These are phyloP conservation scores for Batillaria attramentaria DNA, from an alignment of 1,140 invertebrate genomes.

Conservation along the genomic window DNA sequence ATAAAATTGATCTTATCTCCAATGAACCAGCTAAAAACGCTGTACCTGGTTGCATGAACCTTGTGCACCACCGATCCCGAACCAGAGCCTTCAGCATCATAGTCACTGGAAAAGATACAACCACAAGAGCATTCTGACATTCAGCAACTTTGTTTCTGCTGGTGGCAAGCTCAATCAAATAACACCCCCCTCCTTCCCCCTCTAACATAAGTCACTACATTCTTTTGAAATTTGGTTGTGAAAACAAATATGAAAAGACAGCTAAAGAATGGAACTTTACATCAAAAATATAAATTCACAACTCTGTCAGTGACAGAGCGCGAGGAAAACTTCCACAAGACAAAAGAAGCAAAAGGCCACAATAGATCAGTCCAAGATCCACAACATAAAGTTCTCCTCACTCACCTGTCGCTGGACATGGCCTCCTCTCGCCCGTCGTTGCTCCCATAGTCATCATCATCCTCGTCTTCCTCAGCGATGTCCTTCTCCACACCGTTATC, in stretches of 20 bases:
- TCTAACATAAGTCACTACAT: too few species aligned
- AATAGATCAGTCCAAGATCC: background rate
- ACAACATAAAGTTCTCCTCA: background rate
- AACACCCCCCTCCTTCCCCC: too few species aligned
- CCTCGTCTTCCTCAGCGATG: slow-evolving; percentile 28
- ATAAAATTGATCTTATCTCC: too few species aligned
- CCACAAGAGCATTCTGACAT: background rate
- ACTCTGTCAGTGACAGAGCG: too few species aligned
- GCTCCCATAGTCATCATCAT: slow-evolving; percentile 26
- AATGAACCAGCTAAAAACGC: too few species aligned
- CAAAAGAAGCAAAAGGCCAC: background rate
- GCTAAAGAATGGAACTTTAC: too few species aligned
- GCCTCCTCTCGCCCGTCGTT: background rate
- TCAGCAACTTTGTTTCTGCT: background rate
- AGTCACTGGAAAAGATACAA: slow-evolving; percentile 39
- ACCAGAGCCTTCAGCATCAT: slow-evolving; percentile 21
- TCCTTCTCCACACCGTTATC: slow-evolving; percentile 53
- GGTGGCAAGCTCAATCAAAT: too few species aligned
- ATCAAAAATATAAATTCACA: too few species aligned
- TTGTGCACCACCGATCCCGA: slow-evolving; percentile 29
- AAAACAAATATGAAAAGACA: background rate
- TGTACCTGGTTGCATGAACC: slow-evolving; percentile 50
- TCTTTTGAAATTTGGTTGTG: background rate
- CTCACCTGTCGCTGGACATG: slow-evolving; percentile 23
- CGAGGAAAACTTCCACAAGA: too few species aligned